Conservation (phyloP, 2,113 vertebrate species). For the Callorhinus ursinus region DNA sequence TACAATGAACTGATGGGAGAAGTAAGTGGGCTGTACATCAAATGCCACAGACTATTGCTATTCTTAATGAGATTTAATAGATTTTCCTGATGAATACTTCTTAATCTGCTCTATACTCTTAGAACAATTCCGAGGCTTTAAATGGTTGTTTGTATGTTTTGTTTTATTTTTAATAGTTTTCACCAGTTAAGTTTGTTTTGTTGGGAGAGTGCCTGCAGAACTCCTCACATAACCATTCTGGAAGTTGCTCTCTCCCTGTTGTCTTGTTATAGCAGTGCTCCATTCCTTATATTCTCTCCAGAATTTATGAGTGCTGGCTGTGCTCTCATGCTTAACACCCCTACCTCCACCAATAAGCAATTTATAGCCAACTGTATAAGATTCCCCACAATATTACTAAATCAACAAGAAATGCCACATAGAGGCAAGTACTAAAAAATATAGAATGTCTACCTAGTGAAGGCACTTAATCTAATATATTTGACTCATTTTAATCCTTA, state of each 20-base stretch:
- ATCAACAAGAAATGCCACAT: background rate
- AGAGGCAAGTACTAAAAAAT: background rate
- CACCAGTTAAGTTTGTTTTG: background rate
- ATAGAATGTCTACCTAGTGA: background rate
- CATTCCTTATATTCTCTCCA: background rate
- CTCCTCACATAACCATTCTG: background rate
- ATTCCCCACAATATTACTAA: background rate
- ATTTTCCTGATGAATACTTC: background rate
- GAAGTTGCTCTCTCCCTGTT: background rate
- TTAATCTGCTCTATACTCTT: background rate
- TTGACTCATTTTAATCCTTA: background rate
- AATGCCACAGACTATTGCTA: background rate
- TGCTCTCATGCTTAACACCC: background rate
- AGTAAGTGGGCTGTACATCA: fast-evolving
- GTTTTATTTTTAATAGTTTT: background rate
- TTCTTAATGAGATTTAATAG: background rate
- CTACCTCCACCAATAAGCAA: background rate
- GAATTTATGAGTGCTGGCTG: background rate
- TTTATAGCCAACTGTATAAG: background rate
- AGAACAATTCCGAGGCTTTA: background rate
- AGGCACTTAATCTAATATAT: background rate
- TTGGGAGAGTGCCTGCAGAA: background rate
- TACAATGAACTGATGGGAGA: background rate
- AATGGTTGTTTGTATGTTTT: background rate
- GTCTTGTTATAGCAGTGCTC: background rate